phyloP scores from a whole-genome alignment of 2,113 vertebrate genomes.

The Nansenia antarctica region DNA sequence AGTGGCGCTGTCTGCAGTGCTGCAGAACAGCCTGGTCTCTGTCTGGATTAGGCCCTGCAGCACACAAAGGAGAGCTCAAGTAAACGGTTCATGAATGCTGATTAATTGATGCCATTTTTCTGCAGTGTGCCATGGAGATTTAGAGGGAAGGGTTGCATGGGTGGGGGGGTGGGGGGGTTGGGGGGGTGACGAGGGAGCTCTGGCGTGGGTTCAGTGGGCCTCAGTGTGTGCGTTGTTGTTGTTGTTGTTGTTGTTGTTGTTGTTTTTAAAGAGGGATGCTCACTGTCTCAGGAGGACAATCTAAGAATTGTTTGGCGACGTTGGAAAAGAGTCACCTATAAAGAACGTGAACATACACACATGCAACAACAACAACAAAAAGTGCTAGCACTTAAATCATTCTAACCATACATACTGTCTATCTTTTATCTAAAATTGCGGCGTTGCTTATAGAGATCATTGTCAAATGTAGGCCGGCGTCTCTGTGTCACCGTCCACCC shows the following conservation, averaged over 20 bases:
- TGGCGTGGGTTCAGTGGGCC: constrained; percentile 17
- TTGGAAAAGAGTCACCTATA: not conserved
- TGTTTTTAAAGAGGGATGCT: not conserved
- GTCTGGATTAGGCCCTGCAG: constrained; percentile 77
- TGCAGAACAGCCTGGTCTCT: constrained; percentile 79
- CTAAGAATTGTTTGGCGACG: not conserved
- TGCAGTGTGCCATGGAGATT: constrained; percentile 78
- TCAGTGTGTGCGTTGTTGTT: not conserved
- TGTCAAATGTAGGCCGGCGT: constrained; percentile 65
- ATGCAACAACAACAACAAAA: not conserved
- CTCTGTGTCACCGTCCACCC: constrained; percentile 20
- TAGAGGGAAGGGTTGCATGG: constrained; percentile 52
- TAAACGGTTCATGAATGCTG: constrained; percentile 85
- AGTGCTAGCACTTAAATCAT: not conserved
- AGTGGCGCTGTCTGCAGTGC: constrained; percentile 75
- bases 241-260: not conserved
- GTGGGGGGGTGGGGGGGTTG: constrained; percentile 1
- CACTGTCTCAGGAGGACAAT: not conserved
- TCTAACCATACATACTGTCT: not conserved
- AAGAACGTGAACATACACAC: not conserved
- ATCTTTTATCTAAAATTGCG: not conserved
- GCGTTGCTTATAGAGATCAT: constrained; percentile 22
- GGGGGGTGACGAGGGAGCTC: constrained; percentile 17
- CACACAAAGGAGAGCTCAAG: constrained; percentile 77
- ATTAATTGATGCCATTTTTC: constrained; percentile 83